A percentile compares a stretch with the other conserved stretches of the same genome.
These are phyloP conservation scores for Brachypterus glaber DNA, from an alignment of 2,888 invertebrate genomes.

Conservation along the genomic window DNA sequence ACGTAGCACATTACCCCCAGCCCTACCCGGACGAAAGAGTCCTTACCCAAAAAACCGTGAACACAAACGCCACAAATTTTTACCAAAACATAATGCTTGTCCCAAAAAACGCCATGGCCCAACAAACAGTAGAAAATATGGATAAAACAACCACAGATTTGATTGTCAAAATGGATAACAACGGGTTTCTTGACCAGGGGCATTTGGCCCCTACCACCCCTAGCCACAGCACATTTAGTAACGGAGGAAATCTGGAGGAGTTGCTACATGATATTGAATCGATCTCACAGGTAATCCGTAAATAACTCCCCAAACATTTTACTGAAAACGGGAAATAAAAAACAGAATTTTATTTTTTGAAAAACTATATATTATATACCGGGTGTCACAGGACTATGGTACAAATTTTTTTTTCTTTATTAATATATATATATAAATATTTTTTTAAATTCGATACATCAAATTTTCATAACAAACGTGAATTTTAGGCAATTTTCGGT, in stretches of 20 bases:
- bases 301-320: too few relatives aligned
- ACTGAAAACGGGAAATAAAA: slow-evolving; percentile 13
- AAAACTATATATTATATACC: too few relatives aligned
- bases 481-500: too few relatives aligned
- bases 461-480: too few relatives aligned
- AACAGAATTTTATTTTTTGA: too few relatives aligned
- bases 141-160: slow-evolving; percentile 34
- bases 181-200: slow-evolving; percentile 28
- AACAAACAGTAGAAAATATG: slow-evolving; percentile 20
- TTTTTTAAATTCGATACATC: too few relatives aligned
- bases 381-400: too few relatives aligned
- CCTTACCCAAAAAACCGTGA: slow-evolving; percentile 24
- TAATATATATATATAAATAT: too few relatives aligned
- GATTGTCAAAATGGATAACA: slow-evolving; percentile 38
- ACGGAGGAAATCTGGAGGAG: slow-evolving; percentile 56
- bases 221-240: slow-evolving; percentile 34
- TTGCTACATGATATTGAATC: slow-evolving; percentile 59
- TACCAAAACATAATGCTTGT: slow-evolving; percentile 28
- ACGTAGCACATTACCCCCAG: slow-evolving; percentile 7
- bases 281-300: slow-evolving; percentile 42
- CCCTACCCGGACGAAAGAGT: too few relatives aligned
- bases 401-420: too few relatives aligned
- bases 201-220: slow-evolving; percentile 24
- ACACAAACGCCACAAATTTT: slow-evolving; percentile 26
- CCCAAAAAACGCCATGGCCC: slow-evolving; percentile 19